Conservation (phyloP, 30 jellyfish, hydroid and myxozoan genomes). For the Turritopsis rubra region DNA sequence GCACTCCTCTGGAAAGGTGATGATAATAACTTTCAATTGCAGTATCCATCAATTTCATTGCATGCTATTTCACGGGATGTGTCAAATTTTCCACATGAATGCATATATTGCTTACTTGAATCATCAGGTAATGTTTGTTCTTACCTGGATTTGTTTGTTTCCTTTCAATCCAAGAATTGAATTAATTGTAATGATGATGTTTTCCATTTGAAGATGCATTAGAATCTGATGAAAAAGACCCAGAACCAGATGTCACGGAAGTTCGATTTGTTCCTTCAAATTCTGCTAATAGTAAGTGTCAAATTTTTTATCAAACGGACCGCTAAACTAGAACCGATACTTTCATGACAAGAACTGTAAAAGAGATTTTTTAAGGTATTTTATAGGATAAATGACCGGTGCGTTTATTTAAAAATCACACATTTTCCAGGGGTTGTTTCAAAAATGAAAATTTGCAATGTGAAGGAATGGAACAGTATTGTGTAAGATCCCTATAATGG, state of each 20-base stretch:
- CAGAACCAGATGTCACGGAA: slow-evolving; percentile 55
- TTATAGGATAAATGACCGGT: no score
- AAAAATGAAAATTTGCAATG: no score
- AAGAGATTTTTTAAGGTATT: no score
- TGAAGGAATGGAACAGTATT: no score
- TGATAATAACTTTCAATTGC: slow-evolving; percentile 38
- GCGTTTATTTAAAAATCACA: no score
- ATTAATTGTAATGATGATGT: no score
- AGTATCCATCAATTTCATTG: slow-evolving; percentile 60
- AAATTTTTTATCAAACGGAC: background rate
- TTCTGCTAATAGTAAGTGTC: background rate
- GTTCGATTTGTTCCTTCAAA: slow-evolving; percentile 68
- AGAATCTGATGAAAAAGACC: slow-evolving; percentile 44
- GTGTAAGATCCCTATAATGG: no score
- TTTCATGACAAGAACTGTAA: no score
- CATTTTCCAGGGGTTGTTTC: no score
- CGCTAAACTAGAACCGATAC: no score
- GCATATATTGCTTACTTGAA: slow-evolving; percentile 64
- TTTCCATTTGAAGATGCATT: slow-evolving; percentile 3
- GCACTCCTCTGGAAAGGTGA: slow-evolving; percentile 50
- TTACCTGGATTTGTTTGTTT: no score
- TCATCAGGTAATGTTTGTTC: background rate
- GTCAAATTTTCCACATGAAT: slow-evolving; percentile 55
- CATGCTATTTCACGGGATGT: slow-evolving; percentile 73
- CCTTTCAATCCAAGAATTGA: background rate